These are phyloP conservation scores for Tauraco hartlaubi DNA, from an alignment of 2,797 vertebrate species.

Conservation along the genomic window DNA sequence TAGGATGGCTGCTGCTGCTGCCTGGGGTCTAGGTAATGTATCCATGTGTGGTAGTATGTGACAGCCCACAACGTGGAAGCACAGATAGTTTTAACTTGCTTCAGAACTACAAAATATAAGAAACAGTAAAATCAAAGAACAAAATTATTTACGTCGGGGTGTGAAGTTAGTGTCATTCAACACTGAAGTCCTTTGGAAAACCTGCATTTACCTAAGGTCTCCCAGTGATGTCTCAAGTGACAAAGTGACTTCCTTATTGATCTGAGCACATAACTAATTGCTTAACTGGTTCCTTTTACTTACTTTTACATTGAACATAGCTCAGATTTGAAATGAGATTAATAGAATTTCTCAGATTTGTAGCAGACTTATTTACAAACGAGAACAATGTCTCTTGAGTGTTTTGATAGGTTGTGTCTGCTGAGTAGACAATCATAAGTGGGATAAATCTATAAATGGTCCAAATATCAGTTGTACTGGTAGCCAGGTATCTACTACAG, in stretches of 20 bases:
- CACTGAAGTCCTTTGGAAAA: not conserved
- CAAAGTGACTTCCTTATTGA: not conserved
- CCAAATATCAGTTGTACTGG: not conserved
- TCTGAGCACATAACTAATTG: not conserved
- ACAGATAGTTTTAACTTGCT: not conserved
- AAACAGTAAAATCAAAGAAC: not conserved
- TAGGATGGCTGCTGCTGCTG: constrained; percentile 97
- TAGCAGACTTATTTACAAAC: not conserved
- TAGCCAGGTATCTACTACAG: not conserved
- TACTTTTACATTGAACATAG: not conserved
- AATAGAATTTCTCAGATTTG: not conserved
- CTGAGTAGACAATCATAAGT: not conserved
- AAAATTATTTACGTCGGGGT: not conserved
- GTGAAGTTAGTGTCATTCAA: not conserved
- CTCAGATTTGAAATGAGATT: not conserved
- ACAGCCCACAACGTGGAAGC: not conserved
- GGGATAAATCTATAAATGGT: not conserved
- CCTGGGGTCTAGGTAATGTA: constrained; percentile 94
- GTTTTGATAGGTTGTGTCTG: not conserved
- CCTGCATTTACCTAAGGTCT: not conserved
- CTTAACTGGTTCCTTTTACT: not conserved
- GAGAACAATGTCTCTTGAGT: not conserved
- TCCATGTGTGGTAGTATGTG: not conserved
- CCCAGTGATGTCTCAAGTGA: not conserved
- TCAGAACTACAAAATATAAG: not conserved